Evolutionary conservation across 2,888 invertebrate species (phyloP).

Genomic region (Harpagoxenus sublaevis): DNA sequence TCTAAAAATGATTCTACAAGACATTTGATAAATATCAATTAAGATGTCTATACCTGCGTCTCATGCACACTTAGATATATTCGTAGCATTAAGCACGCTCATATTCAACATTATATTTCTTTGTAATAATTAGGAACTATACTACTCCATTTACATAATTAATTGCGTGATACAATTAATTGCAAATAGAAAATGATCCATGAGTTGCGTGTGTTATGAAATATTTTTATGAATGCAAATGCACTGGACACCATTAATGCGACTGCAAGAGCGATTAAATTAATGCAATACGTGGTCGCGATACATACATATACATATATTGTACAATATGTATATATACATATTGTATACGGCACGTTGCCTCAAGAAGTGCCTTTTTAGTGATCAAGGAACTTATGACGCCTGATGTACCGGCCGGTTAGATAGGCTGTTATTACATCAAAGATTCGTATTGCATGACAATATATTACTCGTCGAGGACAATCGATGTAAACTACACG

Average conservation of each 20-base stretch:
- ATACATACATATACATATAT: neutral
- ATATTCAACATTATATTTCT: neutral
- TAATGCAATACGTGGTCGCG: neutral
- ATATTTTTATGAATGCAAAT: neutral
- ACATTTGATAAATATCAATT: neutral
- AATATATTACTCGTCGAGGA: slow-evolving; percentile 29
- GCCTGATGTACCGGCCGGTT: neutral
- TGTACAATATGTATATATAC: neutral
- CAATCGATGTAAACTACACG: slow-evolving; percentile 47
- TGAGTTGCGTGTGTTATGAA: neutral
- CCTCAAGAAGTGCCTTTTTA: neutral
- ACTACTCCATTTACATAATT: neutral
- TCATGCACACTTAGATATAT: neutral
- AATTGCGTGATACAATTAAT: neutral
- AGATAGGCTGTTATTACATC: slow-evolving; percentile 16
- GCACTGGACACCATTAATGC: neutral
- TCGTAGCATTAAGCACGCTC: neutral
- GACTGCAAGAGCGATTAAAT: neutral
- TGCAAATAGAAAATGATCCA: neutral
- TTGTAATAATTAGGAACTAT: neutral
- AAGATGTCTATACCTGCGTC: neutral
- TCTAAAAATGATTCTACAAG: neutral
- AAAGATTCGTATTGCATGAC: slow-evolving; percentile 28
- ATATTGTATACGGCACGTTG: too few relatives aligned
- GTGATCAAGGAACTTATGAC: neutral